Base-by-base conservation (phyloP, 2,888 invertebrate species). In the Parascotia fuliginaria region DNA sequence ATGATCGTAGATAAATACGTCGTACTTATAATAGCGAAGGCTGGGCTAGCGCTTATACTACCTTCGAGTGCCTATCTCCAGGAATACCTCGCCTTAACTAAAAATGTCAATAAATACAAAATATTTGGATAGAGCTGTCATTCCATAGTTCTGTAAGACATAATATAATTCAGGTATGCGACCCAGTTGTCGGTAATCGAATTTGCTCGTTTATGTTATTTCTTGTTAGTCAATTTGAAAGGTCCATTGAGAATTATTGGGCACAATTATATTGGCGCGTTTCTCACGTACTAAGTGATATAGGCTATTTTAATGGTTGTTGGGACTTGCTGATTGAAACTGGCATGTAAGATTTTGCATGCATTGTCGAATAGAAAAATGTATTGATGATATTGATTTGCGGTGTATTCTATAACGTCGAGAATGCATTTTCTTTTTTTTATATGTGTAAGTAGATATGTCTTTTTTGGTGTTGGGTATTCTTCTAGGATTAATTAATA, bases 211-310 rank as follows among this genome's bases (percentile, higher is more conserved):
- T 48, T 57, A 40, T 48, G 37, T 3, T 28, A 49, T 31, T 27
- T 49, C 32, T 47, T 42, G 31, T 40, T 34, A 6, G 28, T 9
- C 16, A 7, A 27, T 47, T 42, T 41, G 32, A 39, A 42, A 42
- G 24, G 43, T 9, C 42, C 28, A 40, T 60, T 50, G 32, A 38
- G 31, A 59, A 59, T 56, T 48, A 59, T 42, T 47, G 53, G 19
- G 42, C 33, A 28, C 48, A 46, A 59, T 61, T 62, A 62, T 49
- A 37, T 33, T 37, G 27, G 40, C 24, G 60, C 52, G 55, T 52
- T 64, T 67, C 65, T 52, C 68, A 66, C 64, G 55, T 60, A 66
- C 42, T 60, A 59, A 55, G 47, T 61, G 48, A 44, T 54, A 42
- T 38, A 22, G 37, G 36, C 32, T 33, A 29, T 48, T 38, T 46